Base-by-base conservation (phyloP, 2,888 invertebrate genomes). In the Drosophila flavopinicola region DNA sequence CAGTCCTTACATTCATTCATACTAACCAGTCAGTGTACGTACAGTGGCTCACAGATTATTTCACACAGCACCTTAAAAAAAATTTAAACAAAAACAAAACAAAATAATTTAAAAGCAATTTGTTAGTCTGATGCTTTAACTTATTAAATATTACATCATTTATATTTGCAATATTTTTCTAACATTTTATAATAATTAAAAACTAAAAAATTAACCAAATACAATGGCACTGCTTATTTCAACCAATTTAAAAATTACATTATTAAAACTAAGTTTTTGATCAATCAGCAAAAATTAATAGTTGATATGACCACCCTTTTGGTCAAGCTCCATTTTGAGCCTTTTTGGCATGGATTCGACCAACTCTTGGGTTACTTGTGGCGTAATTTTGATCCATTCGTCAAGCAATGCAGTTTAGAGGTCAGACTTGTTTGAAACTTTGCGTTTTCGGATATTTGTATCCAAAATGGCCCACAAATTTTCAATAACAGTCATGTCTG, bases 381-480 rank as follows among this genome's bases (percentile, higher is more conserved):
- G 38, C 5, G 24, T n/a, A 23, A 38, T 45, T 24, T 24, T 33
- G 2, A 1, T 6, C 24, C 24, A 47, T 25, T 47, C 35, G 7
- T 47, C 15, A 47, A 35, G 15, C 25, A 25, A 33, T 13, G 33
- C 25, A 10, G 2, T 6, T 33, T 35, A 35, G 1, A 45, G 25
- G 6, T 35, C 33, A 0, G 23, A 9, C 15, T 33, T 33, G 24
- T 47, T 47, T 1, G 15, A 35, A 4, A 47, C 35, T n/a, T 23
- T n/a, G 7, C 15, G 24, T 17, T 35, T 35, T 1, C 25, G 47
- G n/a, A 47, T 17, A 2, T 7, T 17, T 24, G 15, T 15, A 10
- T 47, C 47, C 45, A 47, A 35, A 15, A 47, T 47, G 4, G 24
- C 10, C 47, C 33, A 35, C 25, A 47, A 25, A 32, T 45, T 45